Evolutionary conservation across 2,888 invertebrate genomes (phyloP).

Genomic region (Yponomeuta sedellus): DNA sequence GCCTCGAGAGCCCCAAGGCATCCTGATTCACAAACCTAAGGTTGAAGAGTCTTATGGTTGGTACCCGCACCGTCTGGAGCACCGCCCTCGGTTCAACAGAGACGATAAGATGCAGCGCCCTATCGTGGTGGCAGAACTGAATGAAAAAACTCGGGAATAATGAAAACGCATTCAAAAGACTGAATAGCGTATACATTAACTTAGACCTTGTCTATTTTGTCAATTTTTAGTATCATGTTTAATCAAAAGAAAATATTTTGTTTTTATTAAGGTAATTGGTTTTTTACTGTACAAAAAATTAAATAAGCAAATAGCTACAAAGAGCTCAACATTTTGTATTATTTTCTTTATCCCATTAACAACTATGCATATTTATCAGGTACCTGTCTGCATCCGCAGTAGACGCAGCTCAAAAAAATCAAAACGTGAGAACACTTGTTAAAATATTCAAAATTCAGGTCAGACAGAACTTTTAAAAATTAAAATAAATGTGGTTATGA

Average conservation of each 20-base stretch:
- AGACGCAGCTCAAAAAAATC: no score
- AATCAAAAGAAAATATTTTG: not conserved
- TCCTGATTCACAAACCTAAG: not conserved
- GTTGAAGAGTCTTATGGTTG: not conserved
- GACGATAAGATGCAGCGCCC: constrained; percentile 3
- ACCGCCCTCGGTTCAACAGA: constrained; percentile 2
- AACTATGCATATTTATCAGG: no score
- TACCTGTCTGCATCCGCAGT: no score
- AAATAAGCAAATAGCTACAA: not conserved
- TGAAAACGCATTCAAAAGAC: not conserved
- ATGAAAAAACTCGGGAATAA: not conserved
- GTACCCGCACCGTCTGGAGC: constrained; percentile 1
- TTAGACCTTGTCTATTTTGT: not conserved
- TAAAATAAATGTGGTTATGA: no score
- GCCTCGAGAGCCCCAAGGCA: not conserved
- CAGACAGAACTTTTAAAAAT: no score
- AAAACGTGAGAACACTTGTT: no score
- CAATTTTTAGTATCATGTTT: not conserved
- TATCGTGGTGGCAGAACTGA: not conserved
- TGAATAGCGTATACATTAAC: not conserved
- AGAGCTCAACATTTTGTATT: not conserved
- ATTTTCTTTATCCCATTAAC: not conserved
- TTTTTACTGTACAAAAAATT: not conserved
- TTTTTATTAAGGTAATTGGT: not conserved
- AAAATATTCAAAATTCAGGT: no score